Conservation (phyloP, 2,797 vertebrate genomes). For the Clamator glandarius region DNA sequence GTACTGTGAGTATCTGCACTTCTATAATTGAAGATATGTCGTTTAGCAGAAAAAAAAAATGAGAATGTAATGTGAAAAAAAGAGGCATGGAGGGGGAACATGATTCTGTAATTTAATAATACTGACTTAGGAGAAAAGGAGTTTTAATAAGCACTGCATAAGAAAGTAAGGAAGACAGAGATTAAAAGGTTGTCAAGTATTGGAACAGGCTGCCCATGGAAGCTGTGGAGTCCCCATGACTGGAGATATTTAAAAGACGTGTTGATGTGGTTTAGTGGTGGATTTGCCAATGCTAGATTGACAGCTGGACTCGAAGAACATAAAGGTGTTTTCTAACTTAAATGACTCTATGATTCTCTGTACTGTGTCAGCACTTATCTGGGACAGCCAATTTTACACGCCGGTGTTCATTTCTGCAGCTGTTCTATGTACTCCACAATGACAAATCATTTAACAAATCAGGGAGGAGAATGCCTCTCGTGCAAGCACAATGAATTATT, state of each 20-base stretch:
- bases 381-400: not conserved
- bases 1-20: not conserved
- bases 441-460: not conserved
- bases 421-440: not conserved
- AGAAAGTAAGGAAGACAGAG: not conserved
- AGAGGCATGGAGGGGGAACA: not conserved
- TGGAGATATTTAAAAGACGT: no score
- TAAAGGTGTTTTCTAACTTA: no score
- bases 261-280: no score
- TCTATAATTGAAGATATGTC: not conserved
- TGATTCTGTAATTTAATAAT: not conserved
- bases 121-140: not conserved
- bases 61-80: not conserved
- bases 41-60: not conserved
- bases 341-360: not conserved
- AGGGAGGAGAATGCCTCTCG: not conserved
- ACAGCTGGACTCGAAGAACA: no score
- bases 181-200: not conserved
- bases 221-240: not conserved
- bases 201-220: not conserved
- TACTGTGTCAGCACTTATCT: not conserved
- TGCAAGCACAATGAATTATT: not conserved
- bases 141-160: not conserved
- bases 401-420: not conserved
- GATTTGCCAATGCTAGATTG: no score